Percentiles rank a stretch among this genome's conserved stretches.
phyloP scores from a whole-genome alignment of 2,113 vertebrate species.

The Lepisosteus osseus region DNA sequence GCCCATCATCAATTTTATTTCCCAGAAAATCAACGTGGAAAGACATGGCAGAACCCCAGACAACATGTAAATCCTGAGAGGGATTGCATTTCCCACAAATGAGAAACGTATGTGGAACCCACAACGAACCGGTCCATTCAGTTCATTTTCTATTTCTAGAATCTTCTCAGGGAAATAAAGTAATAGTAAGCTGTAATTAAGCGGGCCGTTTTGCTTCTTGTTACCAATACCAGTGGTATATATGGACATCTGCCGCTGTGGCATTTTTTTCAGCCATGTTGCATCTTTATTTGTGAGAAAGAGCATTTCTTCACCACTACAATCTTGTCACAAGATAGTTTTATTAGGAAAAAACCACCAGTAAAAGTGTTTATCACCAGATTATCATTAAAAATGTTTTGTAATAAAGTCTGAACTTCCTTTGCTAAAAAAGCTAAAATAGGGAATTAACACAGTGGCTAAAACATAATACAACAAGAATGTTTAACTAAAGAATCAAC shows the following conservation, averaged over 20 bases:
- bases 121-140: background rate
- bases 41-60: background rate
- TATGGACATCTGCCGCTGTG: background rate
- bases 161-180: background rate
- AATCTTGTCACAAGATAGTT: no score
- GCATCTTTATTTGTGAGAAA: background rate
- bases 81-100: background rate
- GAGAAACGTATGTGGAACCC: conserved; percentile 7
- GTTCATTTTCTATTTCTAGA: conserved; percentile 6
- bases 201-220: background rate
- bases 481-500: no score
- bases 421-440: no score
- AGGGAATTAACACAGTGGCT: no score
- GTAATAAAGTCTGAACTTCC: no score
- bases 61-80: background rate
- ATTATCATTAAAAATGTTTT: no score
- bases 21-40: background rate
- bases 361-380: no score
- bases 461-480: no score
- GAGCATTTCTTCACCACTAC: no score
- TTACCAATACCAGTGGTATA: background rate
- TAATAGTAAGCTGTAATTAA: background rate
- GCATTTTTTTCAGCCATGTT: background rate
- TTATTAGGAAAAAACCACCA: no score
- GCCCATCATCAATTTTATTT: background rate